Evolutionary conservation across 2,888 invertebrate genomes (phyloP).

Genomic region (Notocelia uddmanniana): DNA sequence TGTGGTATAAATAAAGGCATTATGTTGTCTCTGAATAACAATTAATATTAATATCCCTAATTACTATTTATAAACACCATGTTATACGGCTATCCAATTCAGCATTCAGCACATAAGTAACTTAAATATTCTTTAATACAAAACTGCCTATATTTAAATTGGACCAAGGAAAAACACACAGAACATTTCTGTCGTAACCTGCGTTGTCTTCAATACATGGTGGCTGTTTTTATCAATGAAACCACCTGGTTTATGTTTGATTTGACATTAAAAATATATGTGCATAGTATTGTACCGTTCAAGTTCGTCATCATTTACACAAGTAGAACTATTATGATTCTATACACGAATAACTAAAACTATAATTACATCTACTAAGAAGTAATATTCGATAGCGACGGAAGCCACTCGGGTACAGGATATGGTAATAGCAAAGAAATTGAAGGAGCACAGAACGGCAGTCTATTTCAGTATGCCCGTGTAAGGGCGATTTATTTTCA

Average conservation of each 20-base stretch:
- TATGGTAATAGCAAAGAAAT: slow-evolving; percentile 82
- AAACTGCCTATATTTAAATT: not conserved
- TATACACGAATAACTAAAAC: slow-evolving; percentile 4
- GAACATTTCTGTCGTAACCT: not conserved
- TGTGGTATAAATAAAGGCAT: slow-evolving; percentile 32
- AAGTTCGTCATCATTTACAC: not conserved
- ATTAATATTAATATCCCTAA: not conserved
- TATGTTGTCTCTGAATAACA: slow-evolving; percentile 20
- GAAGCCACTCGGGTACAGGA: slow-evolving; percentile 67
- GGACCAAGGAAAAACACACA: not conserved
- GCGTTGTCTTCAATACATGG: too few species aligned
- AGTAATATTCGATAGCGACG: slow-evolving; percentile 40
- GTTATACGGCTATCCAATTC: not conserved
- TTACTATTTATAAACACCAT: slow-evolving; percentile 3
- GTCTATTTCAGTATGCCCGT: slow-evolving; percentile 81
- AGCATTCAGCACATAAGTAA: not conserved
- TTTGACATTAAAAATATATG: too few species aligned
- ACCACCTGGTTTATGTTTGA: too few species aligned
- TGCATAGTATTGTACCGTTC: not conserved
- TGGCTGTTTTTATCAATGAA: too few species aligned
- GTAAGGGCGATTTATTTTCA: slow-evolving; percentile 83
- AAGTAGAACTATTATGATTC: slow-evolving; percentile 1
- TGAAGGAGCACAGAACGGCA: slow-evolving; percentile 70
- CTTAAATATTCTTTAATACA: not conserved
- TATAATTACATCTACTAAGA: slow-evolving; percentile 36